Evolutionary conservation across 2,888 invertebrate species (phyloP).

Genomic region (Galerucella calmariensis): DNA sequence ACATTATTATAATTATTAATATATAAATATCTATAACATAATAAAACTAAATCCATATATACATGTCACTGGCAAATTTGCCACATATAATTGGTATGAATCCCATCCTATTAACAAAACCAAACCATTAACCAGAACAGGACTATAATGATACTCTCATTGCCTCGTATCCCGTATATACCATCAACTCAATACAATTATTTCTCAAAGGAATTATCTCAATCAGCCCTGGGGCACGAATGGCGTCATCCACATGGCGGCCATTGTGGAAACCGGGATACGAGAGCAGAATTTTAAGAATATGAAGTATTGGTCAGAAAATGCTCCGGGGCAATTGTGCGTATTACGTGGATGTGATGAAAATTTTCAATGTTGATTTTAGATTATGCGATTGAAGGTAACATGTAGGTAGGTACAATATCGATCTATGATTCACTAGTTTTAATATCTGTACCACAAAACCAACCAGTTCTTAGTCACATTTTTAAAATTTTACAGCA

Average conservation of each 20-base stretch:
- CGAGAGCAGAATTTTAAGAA: slow-evolving; percentile 16
- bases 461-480: too few relatives aligned
- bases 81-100: background rate
- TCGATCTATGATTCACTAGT: too few relatives aligned
- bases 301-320: slow-evolving; percentile 15
- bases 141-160: slow-evolving; percentile 25
- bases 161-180: slow-evolving; percentile 24
- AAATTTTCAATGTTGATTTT: background rate
- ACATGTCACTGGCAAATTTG: background rate
- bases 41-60: background rate
- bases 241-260: slow-evolving; percentile 21
- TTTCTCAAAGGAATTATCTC: slow-evolving; percentile 39
- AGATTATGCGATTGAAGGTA: background rate
- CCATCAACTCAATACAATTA: slow-evolving; percentile 38
- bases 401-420: too few relatives aligned
- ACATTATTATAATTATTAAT: too few relatives aligned
- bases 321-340: background rate
- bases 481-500: too few relatives aligned
- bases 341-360: background rate
- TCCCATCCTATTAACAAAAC: slow-evolving; percentile 9
- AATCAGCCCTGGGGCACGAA: slow-evolving; percentile 37
- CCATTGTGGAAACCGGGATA: slow-evolving; percentile 32
- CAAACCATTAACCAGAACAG: slow-evolving; percentile 19
- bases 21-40: too few relatives aligned
- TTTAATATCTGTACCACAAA: too few relatives aligned